phyloP scores from a whole-genome alignment of 92 coral and sea anemone species.

The Muricea muricata region DNA sequence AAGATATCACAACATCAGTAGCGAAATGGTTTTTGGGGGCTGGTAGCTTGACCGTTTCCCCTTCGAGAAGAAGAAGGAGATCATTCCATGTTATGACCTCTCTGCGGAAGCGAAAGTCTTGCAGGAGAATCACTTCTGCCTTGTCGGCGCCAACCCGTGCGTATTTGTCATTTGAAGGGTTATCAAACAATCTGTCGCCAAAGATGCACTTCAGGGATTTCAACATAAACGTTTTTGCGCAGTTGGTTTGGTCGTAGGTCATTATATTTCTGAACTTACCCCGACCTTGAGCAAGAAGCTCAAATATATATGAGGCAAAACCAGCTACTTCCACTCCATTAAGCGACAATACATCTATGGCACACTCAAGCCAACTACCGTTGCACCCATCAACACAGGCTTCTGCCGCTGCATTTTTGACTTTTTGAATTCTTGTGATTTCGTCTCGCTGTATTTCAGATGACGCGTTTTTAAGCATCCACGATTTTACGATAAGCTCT shows the following conservation, averaged over 20 bases:
- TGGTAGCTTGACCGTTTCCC: not conserved
- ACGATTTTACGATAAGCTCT: not conserved
- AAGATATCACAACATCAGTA: not conserved
- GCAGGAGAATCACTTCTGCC: constrained; percentile 19
- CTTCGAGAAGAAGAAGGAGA: not conserved
- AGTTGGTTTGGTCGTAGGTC: not conserved
- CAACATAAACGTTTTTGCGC: not conserved
- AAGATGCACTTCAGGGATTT: constrained; percentile 10
- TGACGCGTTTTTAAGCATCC: not conserved
- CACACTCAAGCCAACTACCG: constrained; percentile 1
- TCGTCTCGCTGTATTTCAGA: not conserved
- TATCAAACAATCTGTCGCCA: constrained; percentile 4
- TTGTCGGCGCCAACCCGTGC: constrained; percentile 8
- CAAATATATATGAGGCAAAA: constrained; percentile 14
- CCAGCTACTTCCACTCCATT: not conserved
- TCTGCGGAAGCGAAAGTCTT: constrained; percentile 15
- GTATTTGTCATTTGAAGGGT: constrained; percentile 1
- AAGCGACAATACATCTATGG: not conserved
- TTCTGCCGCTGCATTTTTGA: not conserved
- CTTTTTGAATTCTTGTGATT: not conserved
- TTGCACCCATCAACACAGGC: constrained; percentile 17
- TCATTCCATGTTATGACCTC: constrained; percentile 12
- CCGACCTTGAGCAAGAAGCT: not conserved
- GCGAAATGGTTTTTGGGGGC: not conserved
- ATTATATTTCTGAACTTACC: constrained; percentile 14